A percentile compares a stretch with the other conserved stretches of the same genome.
Evolutionary conservation across 2,113 vertebrate species (phyloP).

Genomic region (Parotia lawesii): DNA sequence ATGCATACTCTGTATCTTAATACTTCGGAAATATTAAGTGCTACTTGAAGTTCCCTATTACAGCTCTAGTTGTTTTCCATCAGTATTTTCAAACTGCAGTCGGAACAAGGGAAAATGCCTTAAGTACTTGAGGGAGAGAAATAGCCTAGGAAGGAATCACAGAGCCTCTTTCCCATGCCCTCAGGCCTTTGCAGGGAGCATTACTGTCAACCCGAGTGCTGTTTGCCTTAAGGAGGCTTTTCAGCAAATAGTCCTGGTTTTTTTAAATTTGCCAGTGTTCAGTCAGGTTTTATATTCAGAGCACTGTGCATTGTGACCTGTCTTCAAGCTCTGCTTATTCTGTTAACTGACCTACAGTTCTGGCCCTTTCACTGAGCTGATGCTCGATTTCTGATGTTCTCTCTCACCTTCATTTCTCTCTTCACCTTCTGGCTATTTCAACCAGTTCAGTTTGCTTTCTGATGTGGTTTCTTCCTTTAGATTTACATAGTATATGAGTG

Average conservation of each 20-base stretch:
- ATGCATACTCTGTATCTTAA: neutral
- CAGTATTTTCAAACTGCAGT: neutral
- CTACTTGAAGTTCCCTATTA: neutral
- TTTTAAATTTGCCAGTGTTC: neutral
- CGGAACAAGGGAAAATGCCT: neutral
- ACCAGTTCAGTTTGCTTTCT: neutral
- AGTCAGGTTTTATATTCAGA: neutral
- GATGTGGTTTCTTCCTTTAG: neutral
- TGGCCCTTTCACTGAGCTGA: neutral
- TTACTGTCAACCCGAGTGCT: neutral
- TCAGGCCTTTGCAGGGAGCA: neutral
- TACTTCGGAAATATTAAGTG: neutral
- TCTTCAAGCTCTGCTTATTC: neutral
- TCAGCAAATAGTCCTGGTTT: neutral
- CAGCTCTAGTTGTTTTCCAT: neutral
- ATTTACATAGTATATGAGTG: neutral
- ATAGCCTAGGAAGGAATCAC: rapidly evolving
- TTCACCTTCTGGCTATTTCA: neutral
- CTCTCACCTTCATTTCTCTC: neutral
- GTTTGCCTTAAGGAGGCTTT: neutral
- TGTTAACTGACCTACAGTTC: neutral
- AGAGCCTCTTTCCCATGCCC: neutral
- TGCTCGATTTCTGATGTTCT: rapidly evolving
- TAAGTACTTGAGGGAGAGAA: neutral
- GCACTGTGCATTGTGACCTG: neutral